A percentile compares a stretch with the other conserved stretches of the same genome.
Evolutionary conservation across 2,797 vertebrate genomes (phyloP).

Genomic region (Emydoidea blandingii): DNA sequence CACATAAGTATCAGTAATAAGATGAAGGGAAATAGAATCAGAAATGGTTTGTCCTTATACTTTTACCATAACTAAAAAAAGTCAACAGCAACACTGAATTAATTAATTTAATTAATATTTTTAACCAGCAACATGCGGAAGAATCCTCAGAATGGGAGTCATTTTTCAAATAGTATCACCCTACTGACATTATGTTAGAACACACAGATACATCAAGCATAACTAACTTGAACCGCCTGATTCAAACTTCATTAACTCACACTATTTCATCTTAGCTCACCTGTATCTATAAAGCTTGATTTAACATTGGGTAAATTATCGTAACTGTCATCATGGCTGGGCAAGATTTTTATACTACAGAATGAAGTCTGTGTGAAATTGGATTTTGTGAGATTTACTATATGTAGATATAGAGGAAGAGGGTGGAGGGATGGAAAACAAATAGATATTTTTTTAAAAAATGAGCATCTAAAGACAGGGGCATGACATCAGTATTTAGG

Average conservation of each 20-base stretch:
- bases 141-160: not conserved
- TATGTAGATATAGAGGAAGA: not conserved
- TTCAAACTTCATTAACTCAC: slow-evolving; percentile 64
- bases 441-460: not conserved
- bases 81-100: not conserved
- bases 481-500: not conserved
- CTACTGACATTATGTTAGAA: too few species aligned
- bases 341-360: slow-evolving; percentile 35
- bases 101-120: not conserved
- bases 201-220: slow-evolving; percentile 36
- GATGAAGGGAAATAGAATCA: not conserved
- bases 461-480: not conserved
- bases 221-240: slow-evolving; percentile 65
- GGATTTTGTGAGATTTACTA: not conserved
- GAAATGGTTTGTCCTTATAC: not conserved
- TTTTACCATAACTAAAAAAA: not conserved
- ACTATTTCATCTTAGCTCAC: slow-evolving; percentile 62
- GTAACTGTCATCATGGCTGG: slow-evolving; percentile 58
- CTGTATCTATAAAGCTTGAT: slow-evolving; percentile 59
- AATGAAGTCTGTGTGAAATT: slow-evolving; percentile 40
- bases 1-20: not conserved
- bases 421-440: not conserved
- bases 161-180: too few species aligned
- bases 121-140: not conserved
- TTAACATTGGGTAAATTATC: slow-evolving; percentile 57